A percentile compares a stretch with the other conserved stretches of the same genome.
These are phyloP conservation scores for Pseudomyrmex pallidus DNA, from an alignment of 1,140 invertebrate genomes.

Conservation along the genomic window DNA sequence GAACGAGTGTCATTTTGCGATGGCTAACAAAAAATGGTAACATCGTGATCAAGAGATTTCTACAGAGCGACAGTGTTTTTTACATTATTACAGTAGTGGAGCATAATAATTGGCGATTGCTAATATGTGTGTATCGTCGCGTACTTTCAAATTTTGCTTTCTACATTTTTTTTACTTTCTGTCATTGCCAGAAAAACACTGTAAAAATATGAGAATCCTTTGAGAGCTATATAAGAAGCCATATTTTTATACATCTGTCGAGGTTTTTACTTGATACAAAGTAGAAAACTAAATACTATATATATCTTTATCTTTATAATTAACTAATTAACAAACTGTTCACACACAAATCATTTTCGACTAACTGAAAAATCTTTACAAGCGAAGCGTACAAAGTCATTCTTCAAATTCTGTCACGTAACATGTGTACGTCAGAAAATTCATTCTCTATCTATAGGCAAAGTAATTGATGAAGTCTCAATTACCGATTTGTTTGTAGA, in stretches of 20 bases:
- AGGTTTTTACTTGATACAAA: not conserved
- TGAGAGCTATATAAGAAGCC: not conserved
- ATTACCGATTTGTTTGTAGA: conserved; percentile 16
- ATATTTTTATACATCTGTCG: not conserved
- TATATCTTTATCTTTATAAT: not conserved
- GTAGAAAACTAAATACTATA: conserved; percentile 2
- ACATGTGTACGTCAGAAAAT: too few species aligned
- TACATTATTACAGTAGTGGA: not conserved
- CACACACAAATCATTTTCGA: conserved; percentile 34
- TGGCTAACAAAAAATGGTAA: conserved; percentile 10
- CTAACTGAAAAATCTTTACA: conserved; percentile 25
- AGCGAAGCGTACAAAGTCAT: conserved; percentile 29
- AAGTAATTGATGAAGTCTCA: conserved; percentile 30
- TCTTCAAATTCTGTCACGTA: not conserved
- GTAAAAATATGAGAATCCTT: not conserved
- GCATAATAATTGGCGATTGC: conserved; percentile 23
- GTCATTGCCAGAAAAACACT: not conserved
- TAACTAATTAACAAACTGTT: too few species aligned
- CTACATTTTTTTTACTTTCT: not conserved
- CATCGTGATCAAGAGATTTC: not conserved
- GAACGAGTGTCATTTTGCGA: conserved; percentile 1
- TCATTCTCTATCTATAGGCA: conserved; percentile 5
- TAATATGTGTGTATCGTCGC: not conserved
- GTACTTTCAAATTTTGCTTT: conserved; percentile 12
- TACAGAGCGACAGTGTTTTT: not conserved